A percentile compares a stretch with the other conserved stretches of the same genome.
phyloP scores from a whole-genome alignment of 2,113 vertebrate species.

The Vombatus ursinus region DNA sequence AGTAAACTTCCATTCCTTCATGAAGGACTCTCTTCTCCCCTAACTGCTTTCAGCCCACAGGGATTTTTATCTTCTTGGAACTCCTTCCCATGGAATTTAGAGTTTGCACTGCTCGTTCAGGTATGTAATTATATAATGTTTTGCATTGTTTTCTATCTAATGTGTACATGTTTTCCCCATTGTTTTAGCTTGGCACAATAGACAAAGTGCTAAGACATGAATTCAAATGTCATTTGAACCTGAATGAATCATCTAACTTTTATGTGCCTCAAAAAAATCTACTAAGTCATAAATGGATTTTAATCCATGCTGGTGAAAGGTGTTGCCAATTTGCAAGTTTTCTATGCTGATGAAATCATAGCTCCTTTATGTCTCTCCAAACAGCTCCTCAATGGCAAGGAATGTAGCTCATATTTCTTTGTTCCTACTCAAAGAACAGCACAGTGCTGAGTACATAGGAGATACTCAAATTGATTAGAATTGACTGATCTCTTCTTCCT shows the following conservation, averaged over 20 bases:
- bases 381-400: not conserved
- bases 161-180: not conserved
- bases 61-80: not conserved
- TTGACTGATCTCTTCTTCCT: not conserved
- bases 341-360: not conserved
- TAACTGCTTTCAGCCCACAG: not conserved
- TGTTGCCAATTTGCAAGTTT: not conserved
- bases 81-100: not conserved
- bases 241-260: not conserved
- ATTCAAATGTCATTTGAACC: not conserved
- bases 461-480: not conserved
- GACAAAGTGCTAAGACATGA: not conserved
- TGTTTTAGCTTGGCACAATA: not conserved
- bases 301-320: not conserved
- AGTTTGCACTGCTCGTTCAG: not conserved
- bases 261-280: not conserved
- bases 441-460: not conserved
- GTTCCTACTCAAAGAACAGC: not conserved
- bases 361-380: not conserved
- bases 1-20: not conserved
- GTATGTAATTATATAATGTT: not conserved
- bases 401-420: not conserved
- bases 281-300: not conserved
- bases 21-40: not conserved
- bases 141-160: not conserved